Base-by-base conservation (phyloP, 2,797 vertebrate species). In the Phylloscopus collybita region DNA sequence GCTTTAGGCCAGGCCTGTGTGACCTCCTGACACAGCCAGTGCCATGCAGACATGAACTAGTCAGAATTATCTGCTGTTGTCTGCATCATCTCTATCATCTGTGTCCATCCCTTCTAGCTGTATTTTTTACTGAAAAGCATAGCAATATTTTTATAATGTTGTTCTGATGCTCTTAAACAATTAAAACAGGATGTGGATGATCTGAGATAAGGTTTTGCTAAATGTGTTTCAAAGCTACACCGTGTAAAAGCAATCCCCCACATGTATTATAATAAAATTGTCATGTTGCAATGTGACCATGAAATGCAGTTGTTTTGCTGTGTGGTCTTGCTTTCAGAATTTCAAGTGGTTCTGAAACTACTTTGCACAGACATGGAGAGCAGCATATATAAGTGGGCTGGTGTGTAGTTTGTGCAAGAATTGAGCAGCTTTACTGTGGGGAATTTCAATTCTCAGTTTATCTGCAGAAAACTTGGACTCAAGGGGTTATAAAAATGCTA, bases 371-470 rank as follows among this genome's bases (percentile, higher is more conserved):
- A 23, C 56, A 21, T 32, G 27, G 59, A 89, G 44, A 76, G 80
- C 71, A 86, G 67, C 38, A 29, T 38, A 11, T 30, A 42, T 19
- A 75, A 90, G 65, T 16, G 47, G n/a, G 21, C 45, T 88, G 71
- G 49, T 87, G n/a, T 60, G 49, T 47, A 45, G 51, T 59, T 76
- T 93, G 34, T 80, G 49, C 44, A 81, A 67, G 88, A 83, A 81
- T 9, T 53, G 64, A 93, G 79, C 60, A 72, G 90, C 88, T 92
- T 90, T 93, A 57, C 44, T 51, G n/a, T 11, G 56, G 30, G 53
- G 73, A 74, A 95, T 96, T 94, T 89, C 32, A 92, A 51, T 93
- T 91, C 69, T 88, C 72, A 36, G 13, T n/a, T 94, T 95, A 90
- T 51, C 90, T 88, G 44, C 73, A 87, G 76, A 95, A 93, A 89